Evolutionary conservation across 2,888 invertebrate genomes (phyloP), one percentile per base, ranked within the genome.

Genomic region (Selenia dentaria): DNA sequence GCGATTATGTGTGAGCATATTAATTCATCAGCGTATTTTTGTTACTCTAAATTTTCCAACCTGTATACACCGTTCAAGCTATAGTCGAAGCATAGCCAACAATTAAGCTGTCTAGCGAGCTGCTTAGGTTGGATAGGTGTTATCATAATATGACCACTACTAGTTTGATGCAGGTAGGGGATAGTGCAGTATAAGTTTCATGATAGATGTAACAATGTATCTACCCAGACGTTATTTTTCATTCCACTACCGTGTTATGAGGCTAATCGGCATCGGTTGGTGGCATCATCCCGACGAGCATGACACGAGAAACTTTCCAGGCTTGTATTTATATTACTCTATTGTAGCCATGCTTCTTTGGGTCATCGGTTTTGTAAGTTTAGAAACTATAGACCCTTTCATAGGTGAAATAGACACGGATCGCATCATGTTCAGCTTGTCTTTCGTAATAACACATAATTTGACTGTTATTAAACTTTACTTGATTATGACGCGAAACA

Each of bases 311-410:
- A 90, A 90, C 53, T 89, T 89, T 48, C 76, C 75, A 1, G 79
- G 83, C 25, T 74, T 70, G 62, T 90, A 90, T 43, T 40, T 89
- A 1, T 87, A 79, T 51, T 90, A 90, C 57, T 66, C 84, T 0
- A 75, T 89, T 36, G 33, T 78, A 2, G 86, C 88, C 0, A 79
- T 86, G 60, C 40, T 84, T 0, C 65, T 89, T 4, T 89, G 85
- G 85, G 88, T 89, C 0, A 80, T 67, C 1, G 82, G 87, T 3
- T 90, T 90, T 44, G 88, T 90, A 0, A 79, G 84, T n/a, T 65
- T 90, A 3, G 90, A 90, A 64, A 83, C 90, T 0, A 83, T 90
- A 27, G 88, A 90, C 53, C 90, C 90, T 0, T 90, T 90, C 37
- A 70, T 89, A 5, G 87, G 89, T 0, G 75, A 85, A 57, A 88